Evolutionary conservation across 2,113 vertebrate genomes (phyloP), one percentile per base, ranked within the genome.

Genomic region (Melospiza melodia): DNA sequence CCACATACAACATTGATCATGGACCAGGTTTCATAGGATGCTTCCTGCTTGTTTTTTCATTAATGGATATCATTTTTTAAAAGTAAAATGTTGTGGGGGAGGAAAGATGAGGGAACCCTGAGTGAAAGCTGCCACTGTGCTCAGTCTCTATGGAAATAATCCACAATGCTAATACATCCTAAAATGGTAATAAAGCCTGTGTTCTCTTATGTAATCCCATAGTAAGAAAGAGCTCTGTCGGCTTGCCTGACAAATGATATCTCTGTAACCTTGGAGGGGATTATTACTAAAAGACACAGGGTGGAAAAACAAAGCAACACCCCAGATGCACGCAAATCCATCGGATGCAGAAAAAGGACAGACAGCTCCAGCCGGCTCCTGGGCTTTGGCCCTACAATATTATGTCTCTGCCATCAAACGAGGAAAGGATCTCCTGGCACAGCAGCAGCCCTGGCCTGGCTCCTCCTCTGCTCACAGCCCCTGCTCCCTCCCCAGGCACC

Each of bases 121-220:
- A 93, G 44, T 66, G 88, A 95, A 90, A 75, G 49, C 91, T 91
- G 59, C 63, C 13, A 3, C 81, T 74, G 65, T 17, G 57, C 35
- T 92, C 83, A 79, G 83, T 94, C 90, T 92, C 96, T 95, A 59
- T 80, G 87, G 88, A 97, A 96, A 97, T 96, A 97, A 97, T 95
- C 94, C 96, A 96, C 90, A 90, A 93, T 87, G 80, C 91, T 97
- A 96, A 97, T 97, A 96, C 72, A 0, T 88, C 95, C 92, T 94
- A 93, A 97, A 97, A 97, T 95, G 95, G 86, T 78, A 96, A 94
- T 96, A 97, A 97, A 96, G 93, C 92, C 86, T 95, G 75, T 96
- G 93, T 96, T 96, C 91, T 93, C 77, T 96, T 97, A 95, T 97
- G 96, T 97, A 97, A 97, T 97, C 95, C 94, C 89, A 75, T 95